Evolutionary conservation across 1,140 invertebrate genomes (phyloP).

Genomic region (Meloidogyne floridensis): DNA sequence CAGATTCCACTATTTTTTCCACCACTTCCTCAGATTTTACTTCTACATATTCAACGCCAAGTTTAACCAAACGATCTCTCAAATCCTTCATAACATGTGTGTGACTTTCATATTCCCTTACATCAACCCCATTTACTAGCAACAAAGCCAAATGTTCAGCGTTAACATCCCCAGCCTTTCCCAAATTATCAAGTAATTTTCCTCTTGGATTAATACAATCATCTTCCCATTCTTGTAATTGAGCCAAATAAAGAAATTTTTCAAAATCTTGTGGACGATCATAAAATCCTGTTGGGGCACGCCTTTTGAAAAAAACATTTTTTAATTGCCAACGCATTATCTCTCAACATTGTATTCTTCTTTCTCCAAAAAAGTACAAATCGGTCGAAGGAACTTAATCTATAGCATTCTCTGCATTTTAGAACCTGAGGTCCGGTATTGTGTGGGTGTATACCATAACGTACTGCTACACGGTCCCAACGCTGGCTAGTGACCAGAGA

Average conservation of each 20-base stretch:
- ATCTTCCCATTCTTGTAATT: constrained; percentile 43
- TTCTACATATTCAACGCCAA: neutral
- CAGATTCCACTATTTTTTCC: too few relatives aligned
- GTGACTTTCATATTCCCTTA: constrained; percentile 71
- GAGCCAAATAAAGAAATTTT: constrained; percentile 48
- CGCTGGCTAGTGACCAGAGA: too few relatives aligned
- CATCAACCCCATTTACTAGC: constrained; percentile 76
- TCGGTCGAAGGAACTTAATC: too few relatives aligned
- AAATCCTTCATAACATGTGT: constrained; percentile 69
- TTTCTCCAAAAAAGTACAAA: too few relatives aligned
- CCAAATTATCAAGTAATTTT: constrained; percentile 74
- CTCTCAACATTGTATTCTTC: too few relatives aligned
- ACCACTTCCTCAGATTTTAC: too few relatives aligned
- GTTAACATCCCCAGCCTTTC: constrained; percentile 76
- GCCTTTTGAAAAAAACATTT: neutral
- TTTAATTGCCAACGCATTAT: too few relatives aligned
- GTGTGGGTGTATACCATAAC: too few relatives aligned
- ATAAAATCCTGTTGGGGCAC: constrained; percentile 42
- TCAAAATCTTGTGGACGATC: constrained; percentile 49
- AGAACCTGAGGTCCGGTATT: too few relatives aligned
- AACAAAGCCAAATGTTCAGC: constrained; percentile 79
- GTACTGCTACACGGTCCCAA: too few relatives aligned
- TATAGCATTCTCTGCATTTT: too few relatives aligned
- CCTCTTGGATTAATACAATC: constrained; percentile 65
- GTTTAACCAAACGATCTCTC: neutral